Conservation (phyloP, 2,888 invertebrate genomes). For the Sphinx pinastri region DNA sequence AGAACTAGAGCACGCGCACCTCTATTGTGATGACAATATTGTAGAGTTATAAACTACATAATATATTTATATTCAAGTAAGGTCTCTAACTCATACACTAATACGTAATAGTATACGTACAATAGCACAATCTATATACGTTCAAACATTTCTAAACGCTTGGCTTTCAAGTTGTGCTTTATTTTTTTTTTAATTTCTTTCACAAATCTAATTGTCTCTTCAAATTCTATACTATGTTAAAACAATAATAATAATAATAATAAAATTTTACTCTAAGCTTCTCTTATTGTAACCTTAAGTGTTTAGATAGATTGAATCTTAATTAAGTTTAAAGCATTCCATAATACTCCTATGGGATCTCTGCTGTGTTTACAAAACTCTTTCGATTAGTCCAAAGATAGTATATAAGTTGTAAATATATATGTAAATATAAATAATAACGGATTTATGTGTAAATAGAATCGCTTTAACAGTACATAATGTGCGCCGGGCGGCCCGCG, state of each 20-base stretch:
- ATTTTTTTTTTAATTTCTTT: constrained; percentile 29
- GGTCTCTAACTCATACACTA: constrained; percentile 30
- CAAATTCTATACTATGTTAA: constrained; percentile 51
- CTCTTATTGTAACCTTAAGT: constrained; percentile 50
- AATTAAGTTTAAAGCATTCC: constrained; percentile 80
- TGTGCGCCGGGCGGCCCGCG: constrained; percentile 28
- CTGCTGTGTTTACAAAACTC: constrained; percentile 80
- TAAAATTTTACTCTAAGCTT: constrained; percentile 59
- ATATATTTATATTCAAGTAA: constrained; percentile 38
- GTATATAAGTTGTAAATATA: constrained; percentile 64
- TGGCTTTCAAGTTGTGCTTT: constrained; percentile 26
- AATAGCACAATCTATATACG: constrained; percentile 19
- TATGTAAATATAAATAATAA: constrained; percentile 53
- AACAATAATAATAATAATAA: constrained; percentile 37
- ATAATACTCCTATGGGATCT: constrained; percentile 80
- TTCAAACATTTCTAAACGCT: constrained; percentile 14
- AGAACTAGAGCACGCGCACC: constrained; percentile 27
- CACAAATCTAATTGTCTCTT: constrained; percentile 31
- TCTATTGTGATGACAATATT: constrained; percentile 67
- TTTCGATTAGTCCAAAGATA: constrained; percentile 74
- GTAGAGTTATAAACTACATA: constrained; percentile 46
- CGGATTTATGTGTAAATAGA: constrained; percentile 69
- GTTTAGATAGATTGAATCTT: constrained; percentile 78
- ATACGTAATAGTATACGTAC: constrained; percentile 46
- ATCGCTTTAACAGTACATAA: constrained; percentile 52